Evolutionary conservation across 2,113 vertebrate species (phyloP).

Genomic region (Phyllopteryx taeniolatus): DNA sequence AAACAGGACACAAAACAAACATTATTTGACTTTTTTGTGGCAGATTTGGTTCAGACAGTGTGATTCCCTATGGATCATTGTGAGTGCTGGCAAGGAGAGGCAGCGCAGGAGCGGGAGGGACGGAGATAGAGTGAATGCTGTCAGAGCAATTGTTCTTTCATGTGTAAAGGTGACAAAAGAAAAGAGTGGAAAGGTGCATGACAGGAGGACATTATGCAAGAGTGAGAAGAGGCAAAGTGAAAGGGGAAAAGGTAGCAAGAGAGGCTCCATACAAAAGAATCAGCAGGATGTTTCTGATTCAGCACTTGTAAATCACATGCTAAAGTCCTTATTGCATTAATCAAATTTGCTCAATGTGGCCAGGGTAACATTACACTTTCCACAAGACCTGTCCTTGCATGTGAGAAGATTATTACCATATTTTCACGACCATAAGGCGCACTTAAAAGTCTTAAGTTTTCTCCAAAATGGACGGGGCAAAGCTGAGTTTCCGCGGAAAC

Average conservation of each 20-base stretch:
- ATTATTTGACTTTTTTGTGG: slow-evolving; percentile 64
- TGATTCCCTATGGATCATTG: slow-evolving; percentile 61
- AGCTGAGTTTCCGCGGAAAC: too few relatives aligned
- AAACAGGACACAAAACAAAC: slow-evolving; percentile 34
- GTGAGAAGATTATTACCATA: neutral
- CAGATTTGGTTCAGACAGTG: slow-evolving; percentile 65
- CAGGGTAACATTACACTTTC: neutral
- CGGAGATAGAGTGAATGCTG: slow-evolving; percentile 41
- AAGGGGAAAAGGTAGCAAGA: slow-evolving; percentile 12
- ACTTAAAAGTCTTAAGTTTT: too few relatives aligned
- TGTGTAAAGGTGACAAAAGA: slow-evolving; percentile 72
- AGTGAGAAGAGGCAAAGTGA: slow-evolving; percentile 9
- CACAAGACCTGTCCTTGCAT: neutral
- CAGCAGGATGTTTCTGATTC: slow-evolving; percentile 30
- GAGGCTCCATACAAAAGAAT: slow-evolving; percentile 7
- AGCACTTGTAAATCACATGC: slow-evolving; percentile 8
- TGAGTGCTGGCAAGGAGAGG: slow-evolving; percentile 34
- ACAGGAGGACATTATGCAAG: slow-evolving; percentile 22
- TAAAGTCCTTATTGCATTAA: slow-evolving; percentile 19
- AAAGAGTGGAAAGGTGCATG: slow-evolving; percentile 58
- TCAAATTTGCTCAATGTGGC: neutral
- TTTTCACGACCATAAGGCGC: too few relatives aligned
- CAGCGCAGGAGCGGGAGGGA: slow-evolving; percentile 35
- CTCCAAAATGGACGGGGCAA: too few relatives aligned
- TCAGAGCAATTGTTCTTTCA: slow-evolving; percentile 70